Evolutionary conservation across 2,797 vertebrate genomes (phyloP).

Genomic region (Vipera ursinii): DNA sequence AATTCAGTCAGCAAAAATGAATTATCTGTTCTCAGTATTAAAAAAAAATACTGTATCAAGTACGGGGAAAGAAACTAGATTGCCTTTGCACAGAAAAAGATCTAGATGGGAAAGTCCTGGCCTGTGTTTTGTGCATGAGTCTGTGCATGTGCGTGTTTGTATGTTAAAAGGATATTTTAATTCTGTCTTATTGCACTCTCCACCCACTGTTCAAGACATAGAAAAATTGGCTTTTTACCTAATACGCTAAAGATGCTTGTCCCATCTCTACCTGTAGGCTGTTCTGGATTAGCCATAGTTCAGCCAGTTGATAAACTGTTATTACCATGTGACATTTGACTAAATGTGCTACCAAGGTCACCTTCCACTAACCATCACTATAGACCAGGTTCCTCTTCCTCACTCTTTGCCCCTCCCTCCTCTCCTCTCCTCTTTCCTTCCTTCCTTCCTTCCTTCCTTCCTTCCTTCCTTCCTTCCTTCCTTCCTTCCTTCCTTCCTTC

Average conservation of each 20-base stretch:
- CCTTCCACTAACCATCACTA: conserved; percentile 68
- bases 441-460: conserved; percentile 20
- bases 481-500: neutral
- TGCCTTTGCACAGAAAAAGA: conserved; percentile 4
- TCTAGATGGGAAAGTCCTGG: neutral
- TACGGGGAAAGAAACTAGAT: neutral
- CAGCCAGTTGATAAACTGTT: conserved; percentile 25
- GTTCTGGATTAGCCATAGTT: conserved; percentile 20
- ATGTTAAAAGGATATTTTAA: neutral
- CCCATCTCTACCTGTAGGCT: conserved; percentile 12
- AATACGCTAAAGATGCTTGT: neutral
- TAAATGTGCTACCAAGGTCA: conserved; percentile 58
- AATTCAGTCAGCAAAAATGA: neutral
- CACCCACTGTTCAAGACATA: conserved; percentile 15
- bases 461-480: conserved; percentile 8
- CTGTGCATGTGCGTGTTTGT: neutral
- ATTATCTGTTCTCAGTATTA: neutral
- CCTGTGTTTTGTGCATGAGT: neutral
- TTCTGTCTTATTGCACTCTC: conserved; percentile 37
- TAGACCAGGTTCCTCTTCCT: conserved; percentile 30
- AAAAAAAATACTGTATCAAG: neutral
- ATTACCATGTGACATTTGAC: conserved; percentile 73
- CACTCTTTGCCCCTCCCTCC: conserved; percentile 26
- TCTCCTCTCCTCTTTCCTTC: conserved; percentile 23
- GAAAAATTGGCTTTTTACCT: conserved; percentile 26